Evolutionary conservation across 2,113 vertebrate genomes (phyloP).

Genomic region (Lampris megalopsis): DNA sequence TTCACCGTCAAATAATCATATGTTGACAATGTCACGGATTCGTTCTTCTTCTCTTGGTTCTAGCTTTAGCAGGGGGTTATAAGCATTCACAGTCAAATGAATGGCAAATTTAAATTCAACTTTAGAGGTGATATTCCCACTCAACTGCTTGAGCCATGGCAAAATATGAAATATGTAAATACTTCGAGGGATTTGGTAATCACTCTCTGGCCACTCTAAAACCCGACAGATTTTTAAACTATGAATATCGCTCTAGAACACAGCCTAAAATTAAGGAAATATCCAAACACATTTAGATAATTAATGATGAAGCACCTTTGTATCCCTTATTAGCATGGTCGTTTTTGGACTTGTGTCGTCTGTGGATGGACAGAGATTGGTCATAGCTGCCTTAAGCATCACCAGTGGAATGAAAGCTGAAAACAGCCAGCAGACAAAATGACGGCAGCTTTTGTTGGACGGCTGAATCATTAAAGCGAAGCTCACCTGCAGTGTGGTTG

Average conservation of each 20-base stretch:
- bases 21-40: constrained; percentile 7
- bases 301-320: neutral
- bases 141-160: neutral
- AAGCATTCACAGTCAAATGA: too few species aligned
- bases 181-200: neutral
- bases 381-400: constrained; percentile 57
- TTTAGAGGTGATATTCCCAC: neutral
- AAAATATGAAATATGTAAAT: constrained; percentile 20
- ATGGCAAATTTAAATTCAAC: neutral
- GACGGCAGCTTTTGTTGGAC: constrained; percentile 45
- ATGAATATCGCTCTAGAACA: neutral
- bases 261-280: neutral
- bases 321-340: constrained; percentile 46
- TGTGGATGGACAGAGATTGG: constrained; percentile 34
- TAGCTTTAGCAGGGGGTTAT: neutral
- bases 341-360: constrained; percentile 15
- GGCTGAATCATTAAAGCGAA: constrained; percentile 31
- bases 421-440: constrained; percentile 10
- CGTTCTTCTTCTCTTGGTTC: constrained; percentile 9
- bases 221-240: neutral
- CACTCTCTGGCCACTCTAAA: constrained; percentile 5
- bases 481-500: constrained; percentile 11
- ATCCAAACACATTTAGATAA: constrained; percentile 21
- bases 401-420: constrained; percentile 14
- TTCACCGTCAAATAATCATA: neutral